Percentiles rank a stretch among this genome's conserved stretches.
Evolutionary conservation across 2,113 vertebrate species (phyloP).

Genomic region (Craseonycteris thonglongyai): DNA sequence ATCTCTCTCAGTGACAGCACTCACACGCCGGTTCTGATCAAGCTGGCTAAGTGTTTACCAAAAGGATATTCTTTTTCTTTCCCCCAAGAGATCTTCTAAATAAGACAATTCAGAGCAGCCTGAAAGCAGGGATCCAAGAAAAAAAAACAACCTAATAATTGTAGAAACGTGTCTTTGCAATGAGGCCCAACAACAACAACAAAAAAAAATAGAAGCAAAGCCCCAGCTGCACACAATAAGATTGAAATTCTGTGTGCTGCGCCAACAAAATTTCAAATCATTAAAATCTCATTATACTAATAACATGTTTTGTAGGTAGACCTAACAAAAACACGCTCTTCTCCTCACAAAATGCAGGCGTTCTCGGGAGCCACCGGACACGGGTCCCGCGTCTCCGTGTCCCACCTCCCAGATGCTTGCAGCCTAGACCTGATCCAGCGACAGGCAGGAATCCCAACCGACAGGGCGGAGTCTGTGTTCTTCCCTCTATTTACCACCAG

Average conservation of each 20-base stretch:
- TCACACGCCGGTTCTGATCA: not conserved
- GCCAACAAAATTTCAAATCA: slow-evolving; percentile 27
- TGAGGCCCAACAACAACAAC: not conserved
- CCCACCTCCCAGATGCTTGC: not conserved
- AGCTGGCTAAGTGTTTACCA: not conserved
- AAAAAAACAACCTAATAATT: not conserved
- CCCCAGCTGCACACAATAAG: slow-evolving; percentile 18
- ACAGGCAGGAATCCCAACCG: not conserved
- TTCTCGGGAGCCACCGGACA: not conserved
- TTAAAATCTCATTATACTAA: slow-evolving; percentile 57
- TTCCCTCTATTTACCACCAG: not conserved
- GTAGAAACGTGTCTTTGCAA: not conserved
- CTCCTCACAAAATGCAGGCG: not conserved
- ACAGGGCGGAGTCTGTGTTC: rapidly evolving
- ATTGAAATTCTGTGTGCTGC: not conserved
- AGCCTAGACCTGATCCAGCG: rapidly evolving
- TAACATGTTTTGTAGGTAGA: not conserved
- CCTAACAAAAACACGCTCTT: not conserved
- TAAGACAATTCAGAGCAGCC: not conserved
- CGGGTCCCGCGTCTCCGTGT: rapidly evolving
- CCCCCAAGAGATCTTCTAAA: not conserved
- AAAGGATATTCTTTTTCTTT: not conserved
- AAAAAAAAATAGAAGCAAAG: not conserved
- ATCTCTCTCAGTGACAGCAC: rapidly evolving
- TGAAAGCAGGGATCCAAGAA: not conserved